These are phyloP conservation scores for Daktulosphaira vitifoliae DNA, from an alignment of 1,140 invertebrate genomes.

Conservation along the genomic window DNA sequence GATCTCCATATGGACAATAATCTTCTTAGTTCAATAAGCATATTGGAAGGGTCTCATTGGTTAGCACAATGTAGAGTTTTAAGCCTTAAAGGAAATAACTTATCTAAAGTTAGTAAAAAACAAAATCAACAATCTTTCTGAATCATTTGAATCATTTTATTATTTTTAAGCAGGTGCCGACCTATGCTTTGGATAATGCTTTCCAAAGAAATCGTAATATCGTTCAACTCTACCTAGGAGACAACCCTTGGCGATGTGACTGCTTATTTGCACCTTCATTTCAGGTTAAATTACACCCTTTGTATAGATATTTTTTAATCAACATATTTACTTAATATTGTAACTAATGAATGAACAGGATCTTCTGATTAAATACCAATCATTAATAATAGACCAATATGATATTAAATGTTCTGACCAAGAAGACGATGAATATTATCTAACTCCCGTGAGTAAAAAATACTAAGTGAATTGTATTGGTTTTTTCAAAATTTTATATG, in stretches of 20 bases:
- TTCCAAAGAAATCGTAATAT: conserved; percentile 62
- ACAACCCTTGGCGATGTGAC: conserved; percentile 73
- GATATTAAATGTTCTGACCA: conserved; percentile 55
- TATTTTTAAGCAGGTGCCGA: conserved; percentile 53
- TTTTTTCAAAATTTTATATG: not conserved
- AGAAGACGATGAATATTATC: conserved; percentile 51
- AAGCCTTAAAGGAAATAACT: conserved; percentile 60
- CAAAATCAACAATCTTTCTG: not conserved
- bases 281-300: conserved; percentile 50
- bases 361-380: conserved; percentile 60
- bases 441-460: conserved; percentile 48
- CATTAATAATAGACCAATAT: conserved; percentile 55
- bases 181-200: conserved; percentile 67
- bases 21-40: conserved; percentile 55
- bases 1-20: conserved; percentile 72
- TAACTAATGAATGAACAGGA: conserved; percentile 43
- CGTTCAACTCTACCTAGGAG: conserved; percentile 55
- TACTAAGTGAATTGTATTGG: not conserved
- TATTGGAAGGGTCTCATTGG: conserved; percentile 67
- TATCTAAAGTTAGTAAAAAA: conserved; percentile 53
- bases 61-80: conserved; percentile 62
- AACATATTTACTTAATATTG: not conserved
- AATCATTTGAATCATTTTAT: conserved; percentile 2
- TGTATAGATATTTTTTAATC: not conserved
- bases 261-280: conserved; percentile 67